Percentiles rank a stretch among this genome's conserved stretches.
phyloP scores from a whole-genome alignment of 2,113 vertebrate genomes.

The Nibea albiflora region DNA sequence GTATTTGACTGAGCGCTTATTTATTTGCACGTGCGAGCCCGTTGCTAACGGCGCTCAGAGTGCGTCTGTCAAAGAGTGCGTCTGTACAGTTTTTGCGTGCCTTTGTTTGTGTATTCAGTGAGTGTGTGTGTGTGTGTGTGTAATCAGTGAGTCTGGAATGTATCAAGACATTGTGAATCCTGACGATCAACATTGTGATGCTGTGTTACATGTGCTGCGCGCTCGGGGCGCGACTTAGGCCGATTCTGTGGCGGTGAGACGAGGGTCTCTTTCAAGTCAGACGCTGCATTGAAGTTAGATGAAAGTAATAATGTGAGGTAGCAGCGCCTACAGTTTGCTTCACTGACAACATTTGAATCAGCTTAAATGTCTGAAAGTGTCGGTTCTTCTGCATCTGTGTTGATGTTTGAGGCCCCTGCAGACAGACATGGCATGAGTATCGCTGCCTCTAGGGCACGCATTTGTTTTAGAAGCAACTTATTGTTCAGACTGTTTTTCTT shows the following conservation, averaged over 20 bases:
- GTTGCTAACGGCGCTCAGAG: conserved; percentile 34
- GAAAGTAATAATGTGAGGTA: background rate
- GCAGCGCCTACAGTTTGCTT: background rate
- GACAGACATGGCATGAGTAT: too few species aligned
- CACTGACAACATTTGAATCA: conserved; percentile 26
- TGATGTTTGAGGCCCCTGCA: too few species aligned
- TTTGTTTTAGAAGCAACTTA: too few species aligned
- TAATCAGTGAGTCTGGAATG: conserved; percentile 67
- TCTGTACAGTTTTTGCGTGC: conserved; percentile 37
- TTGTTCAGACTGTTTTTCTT: too few species aligned
- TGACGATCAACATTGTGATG: conserved; percentile 71
- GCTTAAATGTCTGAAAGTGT: conserved; percentile 15
- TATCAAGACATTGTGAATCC: conserved; percentile 68
- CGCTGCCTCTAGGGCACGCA: too few species aligned
- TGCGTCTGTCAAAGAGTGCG: conserved; percentile 14
- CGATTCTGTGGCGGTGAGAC: conserved; percentile 17
- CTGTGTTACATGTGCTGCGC: conserved; percentile 60
- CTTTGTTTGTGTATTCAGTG: conserved; percentile 53
- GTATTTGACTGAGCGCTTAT: conserved; percentile 9
- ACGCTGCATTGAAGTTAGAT: conserved; percentile 1
- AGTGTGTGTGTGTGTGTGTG: conserved; percentile 22
- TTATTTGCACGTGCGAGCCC: conserved; percentile 31
- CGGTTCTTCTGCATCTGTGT: background rate
- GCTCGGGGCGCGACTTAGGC: conserved; percentile 7
- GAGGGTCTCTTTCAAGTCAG: conserved; percentile 3